Conservation (phyloP, 2,888 invertebrate genomes). For the Ypsolopha scabrella region DNA sequence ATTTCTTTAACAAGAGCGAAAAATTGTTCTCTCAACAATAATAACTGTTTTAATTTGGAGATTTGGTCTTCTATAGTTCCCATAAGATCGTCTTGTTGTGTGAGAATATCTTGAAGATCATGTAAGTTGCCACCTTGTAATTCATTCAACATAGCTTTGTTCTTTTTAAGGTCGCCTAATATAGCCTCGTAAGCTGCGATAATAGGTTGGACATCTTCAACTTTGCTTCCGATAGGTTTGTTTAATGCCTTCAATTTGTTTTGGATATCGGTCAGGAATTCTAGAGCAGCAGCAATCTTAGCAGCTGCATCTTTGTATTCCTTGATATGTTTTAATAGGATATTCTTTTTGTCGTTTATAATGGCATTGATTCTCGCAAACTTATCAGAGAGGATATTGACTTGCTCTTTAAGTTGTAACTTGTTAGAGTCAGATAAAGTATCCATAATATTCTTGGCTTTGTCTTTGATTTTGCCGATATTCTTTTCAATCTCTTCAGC, state of each 20-base stretch:
- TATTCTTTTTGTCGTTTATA: constrained; percentile 80
- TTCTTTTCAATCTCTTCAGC: constrained; percentile 77
- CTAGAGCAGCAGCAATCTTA: constrained; percentile 82
- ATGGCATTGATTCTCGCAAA: constrained; percentile 80
- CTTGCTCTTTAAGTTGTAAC: constrained; percentile 82
- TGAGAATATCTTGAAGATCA: constrained; percentile 82
- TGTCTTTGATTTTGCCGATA: constrained; percentile 81
- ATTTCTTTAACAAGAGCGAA: constrained; percentile 89
- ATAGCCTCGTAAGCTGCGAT: constrained; percentile 83
- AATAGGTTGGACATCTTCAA: constrained; percentile 90
- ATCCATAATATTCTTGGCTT: constrained; percentile 83
- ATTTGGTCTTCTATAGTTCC: constrained; percentile 89
- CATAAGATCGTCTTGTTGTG: constrained; percentile 88
- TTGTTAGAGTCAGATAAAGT: constrained; percentile 89
- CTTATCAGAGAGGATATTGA: constrained; percentile 83
- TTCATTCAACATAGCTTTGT: constrained; percentile 82
- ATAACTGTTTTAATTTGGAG: constrained; percentile 80
- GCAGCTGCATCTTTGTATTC: constrained; percentile 86
- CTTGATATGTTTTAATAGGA: constrained; percentile 81
- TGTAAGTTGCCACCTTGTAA: constrained; percentile 81
- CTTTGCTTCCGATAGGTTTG: constrained; percentile 87
- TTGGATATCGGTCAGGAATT: constrained; percentile 86
- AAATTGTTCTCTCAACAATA: constrained; percentile 89
- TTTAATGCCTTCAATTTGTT: constrained; percentile 85
- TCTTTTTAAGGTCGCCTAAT: constrained; percentile 80